These are phyloP conservation scores for Neodon shergylaensis DNA, from an alignment of 2,113 vertebrate genomes.

Conservation along the genomic window DNA sequence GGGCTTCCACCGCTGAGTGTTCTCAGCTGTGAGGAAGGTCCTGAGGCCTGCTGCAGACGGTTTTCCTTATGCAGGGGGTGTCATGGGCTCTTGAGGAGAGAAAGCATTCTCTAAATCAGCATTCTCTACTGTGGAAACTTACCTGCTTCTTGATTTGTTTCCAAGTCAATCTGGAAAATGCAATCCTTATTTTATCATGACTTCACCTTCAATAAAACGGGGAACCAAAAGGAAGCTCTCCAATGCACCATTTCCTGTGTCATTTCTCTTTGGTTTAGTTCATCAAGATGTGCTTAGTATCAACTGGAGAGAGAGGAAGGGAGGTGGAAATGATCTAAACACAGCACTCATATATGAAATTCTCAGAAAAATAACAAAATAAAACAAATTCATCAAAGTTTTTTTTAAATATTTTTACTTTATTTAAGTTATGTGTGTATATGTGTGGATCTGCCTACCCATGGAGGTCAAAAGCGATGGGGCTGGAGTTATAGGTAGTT, in stretches of 20 bases:
- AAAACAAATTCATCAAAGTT: neutral
- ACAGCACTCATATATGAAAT: neutral
- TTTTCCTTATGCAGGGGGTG: slow-evolving; percentile 21
- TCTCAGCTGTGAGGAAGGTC: slow-evolving; percentile 33
- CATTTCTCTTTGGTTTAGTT: neutral
- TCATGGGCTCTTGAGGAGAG: slow-evolving; percentile 15
- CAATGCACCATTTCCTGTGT: neutral
- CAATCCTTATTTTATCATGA: neutral
- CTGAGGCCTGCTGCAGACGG: slow-evolving; percentile 3
- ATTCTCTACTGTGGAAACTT: neutral
- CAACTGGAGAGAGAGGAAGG: neutral
- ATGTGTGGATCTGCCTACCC: neutral
- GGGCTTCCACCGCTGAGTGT: slow-evolving; percentile 65
- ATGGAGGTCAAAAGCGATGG: neutral
- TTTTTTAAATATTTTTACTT: neutral
- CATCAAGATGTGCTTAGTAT: neutral
- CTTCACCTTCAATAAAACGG: neutral
- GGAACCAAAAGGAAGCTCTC: neutral
- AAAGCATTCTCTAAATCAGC: neutral
- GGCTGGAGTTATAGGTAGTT: neutral
- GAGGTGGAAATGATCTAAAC: neutral
- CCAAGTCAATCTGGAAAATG: neutral
- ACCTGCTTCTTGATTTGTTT: neutral
- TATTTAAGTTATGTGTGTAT: neutral
- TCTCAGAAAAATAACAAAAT: neutral